A percentile compares a stretch with the other conserved stretches of the same genome.
phyloP scores from a whole-genome alignment of 2,113 vertebrate genomes.

The Ceuthmochares aereus region DNA sequence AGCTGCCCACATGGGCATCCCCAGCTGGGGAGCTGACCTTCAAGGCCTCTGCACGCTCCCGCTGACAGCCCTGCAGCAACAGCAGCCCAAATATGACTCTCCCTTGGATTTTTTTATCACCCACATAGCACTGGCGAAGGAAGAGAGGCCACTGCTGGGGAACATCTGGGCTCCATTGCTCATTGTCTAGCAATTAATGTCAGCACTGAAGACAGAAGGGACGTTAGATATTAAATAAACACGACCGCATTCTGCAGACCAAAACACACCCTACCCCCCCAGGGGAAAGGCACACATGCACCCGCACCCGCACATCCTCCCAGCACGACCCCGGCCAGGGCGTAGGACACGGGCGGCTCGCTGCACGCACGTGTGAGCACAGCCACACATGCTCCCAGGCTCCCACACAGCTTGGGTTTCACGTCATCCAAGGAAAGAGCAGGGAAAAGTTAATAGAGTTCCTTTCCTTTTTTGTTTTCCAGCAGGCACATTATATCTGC shows the following conservation, averaged over 20 bases:
- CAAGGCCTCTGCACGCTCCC: accelerated
- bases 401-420: slow-evolving; percentile 64
- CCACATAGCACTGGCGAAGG: neutral
- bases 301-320: neutral
- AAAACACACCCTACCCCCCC: neutral
- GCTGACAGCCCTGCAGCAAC: neutral
- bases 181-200: slow-evolving; percentile 70
- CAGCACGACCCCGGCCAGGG: neutral
- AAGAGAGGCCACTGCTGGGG: slow-evolving; percentile 48
- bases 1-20: neutral
- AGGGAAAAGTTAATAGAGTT: neutral
- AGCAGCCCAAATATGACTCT: neutral
- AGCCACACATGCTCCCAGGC: slow-evolving; percentile 28
- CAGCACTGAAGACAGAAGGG: slow-evolving; percentile 66
- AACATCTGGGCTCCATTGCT: slow-evolving; percentile 71
- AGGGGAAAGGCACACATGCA: neutral
- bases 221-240: slow-evolving; percentile 72
- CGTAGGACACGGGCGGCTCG: neutral
- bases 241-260: slow-evolving; percentile 32
- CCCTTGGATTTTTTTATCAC: slow-evolving; percentile 21
- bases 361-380: slow-evolving; percentile 43
- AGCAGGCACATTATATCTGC: neutral
- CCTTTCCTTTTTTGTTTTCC: neutral
- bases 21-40: neutral
- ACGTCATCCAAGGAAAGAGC: neutral